Evolutionary conservation across 2,113 vertebrate species (phyloP).

Genomic region (Phrynocephalus versicolor): DNA sequence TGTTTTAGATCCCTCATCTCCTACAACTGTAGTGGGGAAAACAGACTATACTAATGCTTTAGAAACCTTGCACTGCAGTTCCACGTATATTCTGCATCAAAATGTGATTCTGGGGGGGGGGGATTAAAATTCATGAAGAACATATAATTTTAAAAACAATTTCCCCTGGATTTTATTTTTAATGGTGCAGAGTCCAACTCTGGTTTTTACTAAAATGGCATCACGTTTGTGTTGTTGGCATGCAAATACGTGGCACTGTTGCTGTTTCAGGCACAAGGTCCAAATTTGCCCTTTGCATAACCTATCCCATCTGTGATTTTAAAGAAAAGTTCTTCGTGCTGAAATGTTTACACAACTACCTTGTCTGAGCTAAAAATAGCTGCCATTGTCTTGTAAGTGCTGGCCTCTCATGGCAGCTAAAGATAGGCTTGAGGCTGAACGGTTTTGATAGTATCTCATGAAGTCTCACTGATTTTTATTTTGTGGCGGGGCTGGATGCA

Average conservation of each 20-base stretch:
- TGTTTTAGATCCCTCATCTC: too few relatives aligned
- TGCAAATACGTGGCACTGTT: not conserved
- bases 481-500: conserved; percentile 22
- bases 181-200: not conserved
- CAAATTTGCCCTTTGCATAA: conserved; percentile 7
- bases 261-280: not conserved
- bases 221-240: not conserved
- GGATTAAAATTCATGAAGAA: too few relatives aligned
- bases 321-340: conserved; percentile 22
- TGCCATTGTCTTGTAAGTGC: conserved; percentile 3
- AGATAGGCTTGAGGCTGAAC: conserved; percentile 15
- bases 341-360: conserved; percentile 23
- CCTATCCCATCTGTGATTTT: not conserved
- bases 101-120: too few relatives aligned
- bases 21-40: too few relatives aligned
- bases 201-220: not conserved
- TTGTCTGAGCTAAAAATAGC: conserved; percentile 39
- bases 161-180: not conserved
- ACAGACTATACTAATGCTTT: too few relatives aligned
- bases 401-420: conserved; percentile 29
- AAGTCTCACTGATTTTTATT: conserved; percentile 53
- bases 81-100: too few relatives aligned
- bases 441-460: conserved; percentile 32
- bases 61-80: too few relatives aligned
- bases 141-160: too few relatives aligned